A percentile compares a stretch with the other conserved stretches of the same genome.
phyloP scores from a whole-genome alignment of 64 coral and sea anemone genomes.

The Orbicella faveolata region DNA sequence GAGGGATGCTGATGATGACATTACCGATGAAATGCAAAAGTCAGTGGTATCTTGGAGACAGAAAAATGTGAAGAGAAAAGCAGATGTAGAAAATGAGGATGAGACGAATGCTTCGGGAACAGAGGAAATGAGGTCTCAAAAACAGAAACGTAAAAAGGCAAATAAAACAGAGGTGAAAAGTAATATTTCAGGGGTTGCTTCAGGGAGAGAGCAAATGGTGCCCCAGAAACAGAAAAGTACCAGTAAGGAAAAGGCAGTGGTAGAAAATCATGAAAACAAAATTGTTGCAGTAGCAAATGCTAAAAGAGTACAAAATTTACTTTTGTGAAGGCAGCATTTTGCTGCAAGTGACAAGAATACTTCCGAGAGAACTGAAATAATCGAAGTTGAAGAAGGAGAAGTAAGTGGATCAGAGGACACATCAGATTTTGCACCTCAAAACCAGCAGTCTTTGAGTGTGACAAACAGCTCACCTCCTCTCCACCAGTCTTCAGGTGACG shows the following conservation, averaged over 20 bases:
- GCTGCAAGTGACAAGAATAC: constrained; percentile 6
- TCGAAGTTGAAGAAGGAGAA: background rate
- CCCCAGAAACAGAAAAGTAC: constrained; percentile 8
- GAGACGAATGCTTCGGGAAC: background rate
- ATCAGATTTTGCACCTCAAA: constrained; percentile 15
- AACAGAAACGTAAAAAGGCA: constrained; percentile 17
- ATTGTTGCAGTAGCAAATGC: constrained; percentile 15
- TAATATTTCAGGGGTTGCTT: no score
- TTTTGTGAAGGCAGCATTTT: background rate
- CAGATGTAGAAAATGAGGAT: constrained; percentile 4
- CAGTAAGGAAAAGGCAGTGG: background rate
- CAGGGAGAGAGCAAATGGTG: constrained; percentile 13
- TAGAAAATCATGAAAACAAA: constrained; percentile 6
- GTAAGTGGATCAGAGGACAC: background rate
- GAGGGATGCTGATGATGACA: background rate
- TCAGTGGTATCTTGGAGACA: background rate
- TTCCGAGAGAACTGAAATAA: constrained; percentile 11
- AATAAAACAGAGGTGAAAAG: constrained; percentile 8
- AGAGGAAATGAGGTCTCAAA: constrained; percentile 9
- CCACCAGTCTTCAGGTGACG: background rate
- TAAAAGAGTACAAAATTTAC: constrained; percentile 28
- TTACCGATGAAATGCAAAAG: constrained; percentile 7
- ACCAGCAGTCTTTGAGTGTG: background rate
- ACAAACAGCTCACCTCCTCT: background rate
- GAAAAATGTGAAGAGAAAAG: constrained; percentile 16